Percentiles rank a stretch among this genome's conserved stretches.
phyloP scores from a whole-genome alignment of 2,113 vertebrate genomes.

The Bothrops jararaca region DNA sequence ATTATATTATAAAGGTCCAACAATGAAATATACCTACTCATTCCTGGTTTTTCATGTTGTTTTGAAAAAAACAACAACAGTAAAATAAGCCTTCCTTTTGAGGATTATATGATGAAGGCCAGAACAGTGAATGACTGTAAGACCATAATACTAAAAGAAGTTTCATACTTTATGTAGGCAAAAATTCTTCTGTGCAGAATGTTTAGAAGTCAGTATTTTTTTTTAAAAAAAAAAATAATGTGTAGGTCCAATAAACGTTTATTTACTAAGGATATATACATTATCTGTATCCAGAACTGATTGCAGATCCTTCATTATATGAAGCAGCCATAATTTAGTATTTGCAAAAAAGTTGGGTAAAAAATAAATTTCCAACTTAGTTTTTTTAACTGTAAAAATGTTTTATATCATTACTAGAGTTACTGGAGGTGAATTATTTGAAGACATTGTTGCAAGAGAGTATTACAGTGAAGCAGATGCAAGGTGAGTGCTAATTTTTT shows the following conservation, averaged over 20 bases:
- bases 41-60: not conserved
- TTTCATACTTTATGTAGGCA: not conserved
- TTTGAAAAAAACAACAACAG: not conserved
- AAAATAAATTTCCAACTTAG: not conserved
- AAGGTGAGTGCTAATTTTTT: slow-evolving; percentile 76
- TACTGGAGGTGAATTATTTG: slow-evolving; percentile 89
- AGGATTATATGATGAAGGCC: not conserved
- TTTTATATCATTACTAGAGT: slow-evolving; percentile 71
- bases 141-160: not conserved
- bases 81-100: not conserved
- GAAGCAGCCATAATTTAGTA: not conserved
- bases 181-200: not conserved
- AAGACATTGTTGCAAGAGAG: slow-evolving; percentile 90
- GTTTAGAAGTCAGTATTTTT: not conserved
- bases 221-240: not conserved
- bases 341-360: not conserved
- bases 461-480: slow-evolving; percentile 94
- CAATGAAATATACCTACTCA: not conserved
- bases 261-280: not conserved
- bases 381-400: slow-evolving; percentile 25
- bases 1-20: not conserved
- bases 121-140: not conserved
- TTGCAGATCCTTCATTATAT: not conserved
- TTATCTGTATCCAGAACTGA: not conserved
- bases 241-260: not conserved